A percentile compares a stretch with the other conserved stretches of the same genome.
phyloP scores from a whole-genome alignment of 2,113 vertebrate genomes.

The Saimiri boliviensis region DNA sequence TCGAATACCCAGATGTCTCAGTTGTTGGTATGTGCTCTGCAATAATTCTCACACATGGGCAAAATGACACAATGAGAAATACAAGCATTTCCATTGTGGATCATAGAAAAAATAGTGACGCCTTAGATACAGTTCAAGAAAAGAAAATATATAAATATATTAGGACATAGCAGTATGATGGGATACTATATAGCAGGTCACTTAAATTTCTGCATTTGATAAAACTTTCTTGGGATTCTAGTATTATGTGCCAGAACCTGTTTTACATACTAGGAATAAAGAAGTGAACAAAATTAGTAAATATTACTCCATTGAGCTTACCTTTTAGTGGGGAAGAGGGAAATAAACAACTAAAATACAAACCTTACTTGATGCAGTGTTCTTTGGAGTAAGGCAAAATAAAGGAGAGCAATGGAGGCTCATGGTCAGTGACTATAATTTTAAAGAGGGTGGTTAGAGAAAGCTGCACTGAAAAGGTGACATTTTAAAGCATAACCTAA shows the following conservation, averaged over 20 bases:
- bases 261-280: background rate
- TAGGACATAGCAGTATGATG: background rate
- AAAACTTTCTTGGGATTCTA: background rate
- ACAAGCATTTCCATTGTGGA: background rate
- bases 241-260: fast-evolving
- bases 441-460: background rate
- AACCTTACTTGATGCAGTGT: background rate
- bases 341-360: background rate
- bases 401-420: background rate
- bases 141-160: background rate
- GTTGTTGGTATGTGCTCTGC: background rate
- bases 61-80: background rate
- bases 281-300: background rate
- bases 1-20: background rate
- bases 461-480: background rate
- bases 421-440: background rate
- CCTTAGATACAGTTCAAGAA: background rate
- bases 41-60: background rate
- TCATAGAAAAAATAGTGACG: background rate
- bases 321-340: background rate
- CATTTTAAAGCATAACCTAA: background rate
- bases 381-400: background rate
- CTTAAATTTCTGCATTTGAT: background rate
- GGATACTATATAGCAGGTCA: background rate
- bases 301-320: background rate